Conservation (phyloP, 2,113 vertebrate genomes). For the Misgurnus mizolepis region DNA sequence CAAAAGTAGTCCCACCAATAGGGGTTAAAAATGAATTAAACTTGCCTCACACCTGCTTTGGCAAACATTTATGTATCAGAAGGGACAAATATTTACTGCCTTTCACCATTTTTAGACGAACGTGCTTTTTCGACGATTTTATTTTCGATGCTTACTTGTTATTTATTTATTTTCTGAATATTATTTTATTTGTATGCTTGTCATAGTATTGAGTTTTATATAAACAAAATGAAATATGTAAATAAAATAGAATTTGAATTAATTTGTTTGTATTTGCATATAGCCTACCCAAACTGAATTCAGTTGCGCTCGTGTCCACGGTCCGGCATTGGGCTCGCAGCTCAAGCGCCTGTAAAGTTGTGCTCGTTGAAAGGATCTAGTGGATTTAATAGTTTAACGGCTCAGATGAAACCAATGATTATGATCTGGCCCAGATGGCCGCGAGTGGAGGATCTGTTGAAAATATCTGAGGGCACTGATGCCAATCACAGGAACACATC, state of each 20-base stretch:
- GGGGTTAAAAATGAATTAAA: not conserved
- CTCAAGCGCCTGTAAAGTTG: constrained; percentile 55
- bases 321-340: constrained; percentile 67
- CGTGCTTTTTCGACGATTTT: no score
- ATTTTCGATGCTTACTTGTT: no score
- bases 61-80: not conserved
- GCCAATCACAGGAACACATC: constrained; percentile 86
- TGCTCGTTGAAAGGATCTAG: constrained; percentile 64
- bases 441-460: constrained; percentile 84
- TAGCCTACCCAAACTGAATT: not conserved
- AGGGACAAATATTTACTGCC: no score
- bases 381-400: constrained; percentile 79
- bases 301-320: not conserved
- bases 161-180: no score
- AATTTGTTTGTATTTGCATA: not conserved
- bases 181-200: not conserved
- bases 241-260: not conserved
- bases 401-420: constrained; percentile 84
- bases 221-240: no score
- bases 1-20: not conserved
- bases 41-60: not conserved
- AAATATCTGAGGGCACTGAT: constrained; percentile 87
- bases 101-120: not conserved
- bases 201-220: no score
- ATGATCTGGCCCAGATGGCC: constrained; percentile 91